Evolutionary conservation across 2,888 invertebrate species (phyloP).

Genomic region (Chouioia cunea): DNA sequence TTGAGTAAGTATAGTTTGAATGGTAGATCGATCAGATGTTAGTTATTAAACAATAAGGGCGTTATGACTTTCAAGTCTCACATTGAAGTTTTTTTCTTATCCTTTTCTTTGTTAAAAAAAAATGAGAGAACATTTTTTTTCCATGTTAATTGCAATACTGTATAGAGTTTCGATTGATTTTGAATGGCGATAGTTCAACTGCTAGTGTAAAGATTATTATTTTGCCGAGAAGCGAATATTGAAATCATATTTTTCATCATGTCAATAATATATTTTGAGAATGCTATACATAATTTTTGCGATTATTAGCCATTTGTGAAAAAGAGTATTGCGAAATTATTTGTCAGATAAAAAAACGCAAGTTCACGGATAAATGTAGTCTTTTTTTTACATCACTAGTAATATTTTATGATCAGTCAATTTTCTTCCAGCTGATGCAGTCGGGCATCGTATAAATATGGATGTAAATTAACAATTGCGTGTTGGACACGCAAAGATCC

Average conservation of each 20-base stretch:
- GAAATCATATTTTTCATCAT: slow-evolving; percentile 22
- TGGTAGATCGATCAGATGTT: slow-evolving; percentile 23
- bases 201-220: slow-evolving; percentile 7
- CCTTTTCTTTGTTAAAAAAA: slow-evolving; percentile 21
- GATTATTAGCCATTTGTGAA: slow-evolving; percentile 1
- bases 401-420: slow-evolving; percentile 1
- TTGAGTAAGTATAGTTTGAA: slow-evolving; percentile 43
- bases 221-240: slow-evolving; percentile 4
- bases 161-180: slow-evolving; percentile 57
- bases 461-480: slow-evolving; percentile 17
- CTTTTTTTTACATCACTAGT: slow-evolving; percentile 13
- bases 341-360: slow-evolving; percentile 6
- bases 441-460: slow-evolving; percentile 1
- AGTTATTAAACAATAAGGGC: slow-evolving; percentile 16
- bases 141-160: slow-evolving; percentile 50
- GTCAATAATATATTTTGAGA: slow-evolving; percentile 7
- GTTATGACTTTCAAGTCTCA: slow-evolving; percentile 7
- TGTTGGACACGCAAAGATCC: slow-evolving; percentile 11
- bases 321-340: slow-evolving; percentile 4
- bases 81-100: slow-evolving; percentile 19
- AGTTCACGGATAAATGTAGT: slow-evolving; percentile 15
- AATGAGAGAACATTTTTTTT: slow-evolving; percentile 48
- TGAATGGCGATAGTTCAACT: slow-evolving; percentile 44
- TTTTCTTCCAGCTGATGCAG: slow-evolving; percentile 8
- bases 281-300: too few relatives aligned